phyloP scores from a whole-genome alignment of 2,797 vertebrate species.

The Vireo griseus region DNA sequence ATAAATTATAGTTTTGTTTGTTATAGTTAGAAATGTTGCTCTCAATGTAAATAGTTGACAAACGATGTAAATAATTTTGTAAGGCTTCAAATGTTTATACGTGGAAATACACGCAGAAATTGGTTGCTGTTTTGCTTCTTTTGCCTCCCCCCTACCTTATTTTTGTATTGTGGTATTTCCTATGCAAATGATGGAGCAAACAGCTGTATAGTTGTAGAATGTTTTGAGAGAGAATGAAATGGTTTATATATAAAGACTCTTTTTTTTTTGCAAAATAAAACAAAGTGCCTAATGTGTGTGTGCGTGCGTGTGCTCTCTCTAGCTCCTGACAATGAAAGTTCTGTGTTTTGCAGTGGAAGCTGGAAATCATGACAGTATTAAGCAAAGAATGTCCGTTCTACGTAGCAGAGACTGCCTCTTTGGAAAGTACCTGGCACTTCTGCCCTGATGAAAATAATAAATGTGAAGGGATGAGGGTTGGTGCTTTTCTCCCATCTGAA shows the following conservation, averaged over 20 bases:
- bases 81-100: slow-evolving; percentile 87
- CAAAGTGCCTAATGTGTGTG: slow-evolving; percentile 76
- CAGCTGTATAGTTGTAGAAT: slow-evolving; percentile 79
- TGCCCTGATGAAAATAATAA: neutral
- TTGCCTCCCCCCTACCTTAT: slow-evolving; percentile 76
- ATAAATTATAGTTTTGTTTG: slow-evolving; percentile 84
- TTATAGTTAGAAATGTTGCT: slow-evolving; percentile 75
- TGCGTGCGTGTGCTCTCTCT: neutral
- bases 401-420: neutral
- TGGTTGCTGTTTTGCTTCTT: slow-evolving; percentile 85
- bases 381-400: neutral
- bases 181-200: slow-evolving; percentile 80
- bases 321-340: neutral
- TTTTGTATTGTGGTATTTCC: slow-evolving; percentile 84
- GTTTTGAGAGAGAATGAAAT: slow-evolving; percentile 79
- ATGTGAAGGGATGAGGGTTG: neutral
- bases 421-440: slow-evolving; percentile 27
- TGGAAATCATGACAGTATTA: neutral
- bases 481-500: neutral
- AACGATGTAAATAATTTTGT: slow-evolving; percentile 94
- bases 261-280: slow-evolving; percentile 80
- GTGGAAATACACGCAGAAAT: slow-evolving; percentile 84
- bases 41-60: slow-evolving; percentile 91
- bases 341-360: neutral
- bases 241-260: slow-evolving; percentile 78